Base-by-base conservation (phyloP, 2,888 invertebrate genomes). In the Tipula confusa region DNA sequence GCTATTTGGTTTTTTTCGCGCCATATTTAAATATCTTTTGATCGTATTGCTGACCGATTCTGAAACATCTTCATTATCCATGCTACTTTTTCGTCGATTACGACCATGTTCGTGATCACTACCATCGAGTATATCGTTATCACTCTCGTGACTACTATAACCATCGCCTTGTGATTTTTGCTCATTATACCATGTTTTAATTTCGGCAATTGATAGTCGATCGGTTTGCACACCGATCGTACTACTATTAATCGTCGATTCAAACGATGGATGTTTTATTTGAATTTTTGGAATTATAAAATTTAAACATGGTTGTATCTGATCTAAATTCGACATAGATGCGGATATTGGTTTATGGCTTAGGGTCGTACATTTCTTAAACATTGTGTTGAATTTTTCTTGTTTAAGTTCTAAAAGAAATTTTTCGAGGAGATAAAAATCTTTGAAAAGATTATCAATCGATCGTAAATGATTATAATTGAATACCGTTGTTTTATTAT, bases 11-110 rank as follows among this genome's bases (percentile, higher is more conserved):
- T 96, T 96, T 88, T 96, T 96, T 38, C 96, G 91, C 6, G 96
- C 96, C 96, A 96, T 96, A 84, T 95, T 91, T 83, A 96, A 89
- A 88, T 96, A 96, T 9, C 96, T 91, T 88, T 96, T 96, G 84
- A 96, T 95, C 0, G 95, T 96, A 87, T 96, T 95, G 87, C 95
- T 95, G 29, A 96, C 96, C 0, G 96, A 96, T 85, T 96, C 96
- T 0, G 95, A 95, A 0, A 96, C 93, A 87, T 96, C 96, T 87
- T 95, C 95, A 88, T 95, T 94, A 87, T 95, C 95, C 13, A 95
- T 94, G 87, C 95, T 95, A 86, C 95, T 95, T 86, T 94, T 92
- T 81, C 95, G 91, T 6, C 94, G 90, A 80, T 80, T 80, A 29
- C 84, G 43, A 15, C 31, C 18, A 11, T 86, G 85, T 86, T 86